Percentiles rank a stretch among this genome's conserved stretches.
Conservation (phyloP, 2,113 vertebrate species). For the Meleagris gallopavo region DNA sequence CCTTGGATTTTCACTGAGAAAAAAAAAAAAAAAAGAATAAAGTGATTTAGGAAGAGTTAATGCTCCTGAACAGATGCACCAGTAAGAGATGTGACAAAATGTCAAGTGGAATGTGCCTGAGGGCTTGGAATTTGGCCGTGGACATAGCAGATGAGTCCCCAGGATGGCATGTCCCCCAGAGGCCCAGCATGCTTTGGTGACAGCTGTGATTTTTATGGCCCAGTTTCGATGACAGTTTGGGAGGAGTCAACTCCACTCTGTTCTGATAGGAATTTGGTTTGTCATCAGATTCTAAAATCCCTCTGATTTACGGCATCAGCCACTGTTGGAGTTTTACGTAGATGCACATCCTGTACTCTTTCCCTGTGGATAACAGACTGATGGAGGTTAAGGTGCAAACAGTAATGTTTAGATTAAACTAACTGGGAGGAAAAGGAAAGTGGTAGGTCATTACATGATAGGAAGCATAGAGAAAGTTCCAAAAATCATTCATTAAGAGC, state of each 20-base stretch:
- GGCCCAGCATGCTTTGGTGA: constrained; percentile 81
- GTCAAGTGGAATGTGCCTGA: constrained; percentile 82
- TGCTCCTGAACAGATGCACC: constrained; percentile 83
- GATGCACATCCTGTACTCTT: neutral
- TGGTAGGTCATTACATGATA: neutral
- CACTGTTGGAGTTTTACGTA: constrained; percentile 68
- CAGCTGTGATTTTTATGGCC: constrained; percentile 93
- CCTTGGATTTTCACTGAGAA: constrained; percentile 49
- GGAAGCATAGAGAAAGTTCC: neutral
- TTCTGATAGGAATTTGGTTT: constrained; percentile 88
- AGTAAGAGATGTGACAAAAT: constrained; percentile 88
- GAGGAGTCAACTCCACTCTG: constrained; percentile 80
- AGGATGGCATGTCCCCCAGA: constrained; percentile 85
- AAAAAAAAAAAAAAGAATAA: constrained; percentile 53
- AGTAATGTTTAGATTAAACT: neutral
- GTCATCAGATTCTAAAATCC: constrained; percentile 92
- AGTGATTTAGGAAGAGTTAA: constrained; percentile 82
- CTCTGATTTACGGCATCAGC: constrained; percentile 86
- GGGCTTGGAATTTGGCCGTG: constrained; percentile 83
- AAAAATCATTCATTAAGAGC: neutral
- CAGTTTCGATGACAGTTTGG: constrained; percentile 87
- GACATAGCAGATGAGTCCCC: constrained; percentile 82
- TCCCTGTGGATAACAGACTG: neutral
- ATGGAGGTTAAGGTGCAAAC: constrained; percentile 18
- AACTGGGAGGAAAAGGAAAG: neutral